phyloP scores from a whole-genome alignment of 53 echinoderm and acorn worm species.

The Luidia sarsii region DNA sequence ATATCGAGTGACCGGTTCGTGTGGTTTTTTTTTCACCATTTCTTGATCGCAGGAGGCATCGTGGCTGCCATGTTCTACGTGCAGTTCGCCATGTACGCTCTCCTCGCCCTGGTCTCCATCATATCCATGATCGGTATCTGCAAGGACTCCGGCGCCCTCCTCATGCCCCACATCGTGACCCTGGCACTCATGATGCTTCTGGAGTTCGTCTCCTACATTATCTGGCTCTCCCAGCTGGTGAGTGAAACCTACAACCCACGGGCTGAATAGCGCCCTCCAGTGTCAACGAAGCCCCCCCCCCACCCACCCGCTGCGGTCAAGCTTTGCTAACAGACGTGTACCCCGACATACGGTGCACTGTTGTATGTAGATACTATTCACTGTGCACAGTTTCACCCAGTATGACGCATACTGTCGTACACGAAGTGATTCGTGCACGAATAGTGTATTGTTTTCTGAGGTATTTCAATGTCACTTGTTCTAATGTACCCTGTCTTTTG shows the following conservation, averaged over 20 bases:
- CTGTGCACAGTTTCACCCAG: too few relatives aligned
- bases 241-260: neutral
- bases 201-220: constrained; percentile 5
- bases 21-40: neutral
- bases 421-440: too few relatives aligned
- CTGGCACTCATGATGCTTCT: constrained; percentile 16
- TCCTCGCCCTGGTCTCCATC: constrained; percentile 3
- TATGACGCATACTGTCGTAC: too few relatives aligned
- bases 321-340: too few relatives aligned
- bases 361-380: too few relatives aligned
- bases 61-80: constrained; percentile 20
- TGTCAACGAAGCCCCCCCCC: neutral
- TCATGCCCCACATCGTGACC: constrained; percentile 10
- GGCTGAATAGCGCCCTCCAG: too few relatives aligned
- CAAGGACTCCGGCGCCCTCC: constrained; percentile 25
- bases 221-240: constrained; percentile 9
- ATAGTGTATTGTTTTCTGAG: too few relatives aligned
- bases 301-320: too few relatives aligned
- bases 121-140: constrained; percentile 11
- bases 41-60: neutral
- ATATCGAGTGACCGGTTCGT: too few relatives aligned
- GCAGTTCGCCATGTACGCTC: neutral
- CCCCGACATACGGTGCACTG: too few relatives aligned
- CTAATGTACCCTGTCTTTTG: too few relatives aligned
- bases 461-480: too few relatives aligned